Evolutionary conservation across 1,140 invertebrate genomes (phyloP), one percentile per base, ranked within the genome.

Genomic region (Oreohelix idahoensis): DNA sequence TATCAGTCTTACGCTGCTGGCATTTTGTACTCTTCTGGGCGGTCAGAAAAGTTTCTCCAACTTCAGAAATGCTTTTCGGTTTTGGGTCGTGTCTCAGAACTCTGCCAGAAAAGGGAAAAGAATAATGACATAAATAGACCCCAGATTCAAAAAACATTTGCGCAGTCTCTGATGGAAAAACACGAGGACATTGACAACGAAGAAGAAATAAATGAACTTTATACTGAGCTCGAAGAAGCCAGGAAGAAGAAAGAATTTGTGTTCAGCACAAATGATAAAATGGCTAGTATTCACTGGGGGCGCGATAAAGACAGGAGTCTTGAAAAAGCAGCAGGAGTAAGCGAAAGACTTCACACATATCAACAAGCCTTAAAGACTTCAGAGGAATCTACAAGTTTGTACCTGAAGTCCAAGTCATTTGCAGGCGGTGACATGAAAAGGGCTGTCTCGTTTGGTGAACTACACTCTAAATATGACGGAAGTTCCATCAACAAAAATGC

Each of bases 221-320:
- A 97, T 86, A 93, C 93, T 66, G 96, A 97, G 92, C 92, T 98
- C 4, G 95, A 95, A 92, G 92, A 94, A 29, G 95, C 95, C 20
- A 96, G 97, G 89, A 95, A 94, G 84, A 95, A 97, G 88, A 96
- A 96, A 81, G 96, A 97, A 90, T 95, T 98, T 86, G 92, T 97
- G 35, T 97, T 96, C 91, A 94, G 94, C 70, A 95, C 96, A 0
- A 32, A 10, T 49, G 95, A 95, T 86, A 95, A 96, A 86, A 88
- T 95, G 0, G 94, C 95, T 85, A 94, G 94, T 35, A 94, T 95
- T 42, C 94, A 95, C 86, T 97, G 96, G 94, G 89, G 92, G 93
- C 89, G 88, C 81, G 93, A 95, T 83, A 95, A 94, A 36, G 97
- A 98, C 88, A 94, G 95, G 69, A 96, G 96, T 0, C 92, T 98